Percentiles rank a stretch among this genome's conserved stretches.
phyloP scores from a whole-genome alignment of 2,888 invertebrate species.

The Strigamia crassipes region DNA sequence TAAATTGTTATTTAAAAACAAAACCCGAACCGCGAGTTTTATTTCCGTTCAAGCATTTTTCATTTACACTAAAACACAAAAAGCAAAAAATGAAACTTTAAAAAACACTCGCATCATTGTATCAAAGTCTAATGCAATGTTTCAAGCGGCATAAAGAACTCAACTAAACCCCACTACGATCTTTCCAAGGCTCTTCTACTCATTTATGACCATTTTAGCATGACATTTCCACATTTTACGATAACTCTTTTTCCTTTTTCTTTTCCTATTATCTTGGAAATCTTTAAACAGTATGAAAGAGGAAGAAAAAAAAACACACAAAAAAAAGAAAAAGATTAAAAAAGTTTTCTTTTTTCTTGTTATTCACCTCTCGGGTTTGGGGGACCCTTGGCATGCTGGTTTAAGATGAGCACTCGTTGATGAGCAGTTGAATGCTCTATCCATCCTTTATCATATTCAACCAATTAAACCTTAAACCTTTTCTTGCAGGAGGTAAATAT shows the following conservation, averaged over 20 bases:
- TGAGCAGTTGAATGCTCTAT: constrained; percentile 7
- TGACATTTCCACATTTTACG: constrained; percentile 34
- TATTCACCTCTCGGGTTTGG: not conserved
- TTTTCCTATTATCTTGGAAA: constrained; percentile 4
- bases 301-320: not conserved
- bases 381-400: constrained; percentile 14
- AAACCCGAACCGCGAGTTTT: not conserved
- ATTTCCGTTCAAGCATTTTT: not conserved
- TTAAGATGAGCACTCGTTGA: not conserved
- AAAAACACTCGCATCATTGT: not conserved
- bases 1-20: not conserved
- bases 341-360: not conserved
- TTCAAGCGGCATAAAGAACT: not conserved
- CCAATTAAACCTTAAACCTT: constrained; percentile 37
- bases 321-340: not conserved
- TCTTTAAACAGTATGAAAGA: constrained; percentile 25
- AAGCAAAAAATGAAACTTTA: not conserved
- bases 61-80: not conserved
- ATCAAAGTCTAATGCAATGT: constrained; percentile 19
- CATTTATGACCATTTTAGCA: constrained; percentile 34
- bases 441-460: not conserved
- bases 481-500: not conserved
- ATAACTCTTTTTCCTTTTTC: constrained; percentile 18
- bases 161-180: constrained; percentile 24
- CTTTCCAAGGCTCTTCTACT: constrained; percentile 29